These are phyloP conservation scores for Pasiphila rectangulata DNA, from an alignment of 2,888 invertebrate species.

Conservation along the genomic window DNA sequence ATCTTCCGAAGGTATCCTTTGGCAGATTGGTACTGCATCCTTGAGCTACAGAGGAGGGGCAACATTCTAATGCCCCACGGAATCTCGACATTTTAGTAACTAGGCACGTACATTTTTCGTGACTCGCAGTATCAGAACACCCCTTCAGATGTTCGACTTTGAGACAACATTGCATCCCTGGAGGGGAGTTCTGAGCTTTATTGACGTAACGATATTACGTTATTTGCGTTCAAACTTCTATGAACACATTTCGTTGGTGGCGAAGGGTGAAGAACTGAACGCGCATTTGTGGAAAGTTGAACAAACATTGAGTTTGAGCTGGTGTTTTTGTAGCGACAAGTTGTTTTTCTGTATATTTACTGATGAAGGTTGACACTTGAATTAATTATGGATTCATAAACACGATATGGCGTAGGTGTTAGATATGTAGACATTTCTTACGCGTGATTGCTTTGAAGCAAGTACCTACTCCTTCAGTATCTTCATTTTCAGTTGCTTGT, in stretches of 20 bases:
- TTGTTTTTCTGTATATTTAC: constrained; percentile 3
- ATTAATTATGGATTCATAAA: constrained; percentile 3
- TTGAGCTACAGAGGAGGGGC: no score
- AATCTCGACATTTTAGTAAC: no score
- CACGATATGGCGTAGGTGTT: constrained; percentile 12
- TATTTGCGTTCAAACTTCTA: constrained; percentile 30
- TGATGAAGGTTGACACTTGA: constrained; percentile 1
- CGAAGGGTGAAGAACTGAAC: constrained; percentile 15
- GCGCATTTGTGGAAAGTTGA: constrained; percentile 17
- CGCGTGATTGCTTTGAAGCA: constrained; percentile 2
- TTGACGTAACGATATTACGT: constrained; percentile 39
- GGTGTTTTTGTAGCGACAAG: constrained; percentile 3
- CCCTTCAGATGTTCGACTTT: constrained; percentile 36
- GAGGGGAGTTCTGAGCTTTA: constrained; percentile 39
- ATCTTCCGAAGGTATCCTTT: no score
- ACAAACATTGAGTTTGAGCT: constrained; percentile 12
- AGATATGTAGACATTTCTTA: constrained; percentile 2
- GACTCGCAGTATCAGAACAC: constrained; percentile 7
- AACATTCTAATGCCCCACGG: no score
- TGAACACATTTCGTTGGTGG: constrained; percentile 33
- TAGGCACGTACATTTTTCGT: not conserved
- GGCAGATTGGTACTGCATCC: no score
- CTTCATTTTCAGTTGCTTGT: constrained; percentile 2
- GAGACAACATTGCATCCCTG: constrained; percentile 44
- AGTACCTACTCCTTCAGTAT: constrained; percentile 4